phyloP scores from a whole-genome alignment of 1,140 invertebrate genomes.

The Pseudomyrmex cubaensis region DNA sequence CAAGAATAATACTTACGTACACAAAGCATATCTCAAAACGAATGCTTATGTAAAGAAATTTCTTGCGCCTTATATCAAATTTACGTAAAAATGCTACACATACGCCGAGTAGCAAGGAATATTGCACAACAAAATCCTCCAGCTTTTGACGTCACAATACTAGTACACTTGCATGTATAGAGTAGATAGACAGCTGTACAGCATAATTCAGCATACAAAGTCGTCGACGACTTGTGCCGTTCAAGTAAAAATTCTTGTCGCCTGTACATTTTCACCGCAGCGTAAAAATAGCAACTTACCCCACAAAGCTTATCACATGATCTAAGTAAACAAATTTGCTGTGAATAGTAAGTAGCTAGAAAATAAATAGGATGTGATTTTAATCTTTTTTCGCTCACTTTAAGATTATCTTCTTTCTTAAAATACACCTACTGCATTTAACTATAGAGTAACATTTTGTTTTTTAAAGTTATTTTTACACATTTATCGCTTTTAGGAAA shows the following conservation, averaged over 20 bases:
- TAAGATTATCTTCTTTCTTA: constrained; percentile 5
- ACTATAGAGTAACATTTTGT: too few species aligned
- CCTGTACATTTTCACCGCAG: neutral
- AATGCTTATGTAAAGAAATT: constrained; percentile 31
- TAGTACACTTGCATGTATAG: constrained; percentile 18
- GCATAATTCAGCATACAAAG: constrained; percentile 42
- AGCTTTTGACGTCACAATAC: constrained; percentile 39
- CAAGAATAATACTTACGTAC: neutral
- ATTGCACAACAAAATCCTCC: constrained; percentile 28
- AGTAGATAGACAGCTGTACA: constrained; percentile 24
- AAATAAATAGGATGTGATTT: constrained; percentile 40
- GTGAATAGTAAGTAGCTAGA: constrained; percentile 30
- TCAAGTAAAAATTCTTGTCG: constrained; percentile 32
- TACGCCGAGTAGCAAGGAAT: constrained; percentile 14
- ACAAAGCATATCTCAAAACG: neutral
- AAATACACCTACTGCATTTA: neutral
- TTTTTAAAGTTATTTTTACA: neutral
- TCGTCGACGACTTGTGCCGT: constrained; percentile 34
- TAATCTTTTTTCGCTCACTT: constrained; percentile 26
- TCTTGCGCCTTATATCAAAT: constrained; percentile 15
- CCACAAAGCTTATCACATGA: constrained; percentile 22
- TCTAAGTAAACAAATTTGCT: constrained; percentile 32
- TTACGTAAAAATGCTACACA: constrained; percentile 26
- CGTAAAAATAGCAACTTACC: constrained; percentile 18
- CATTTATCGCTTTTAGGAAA: constrained; percentile 3